Evolutionary conservation across 2,113 vertebrate species (phyloP), one percentile per base, ranked within the genome.

Genomic region (Boleophthalmus pectinirostris): DNA sequence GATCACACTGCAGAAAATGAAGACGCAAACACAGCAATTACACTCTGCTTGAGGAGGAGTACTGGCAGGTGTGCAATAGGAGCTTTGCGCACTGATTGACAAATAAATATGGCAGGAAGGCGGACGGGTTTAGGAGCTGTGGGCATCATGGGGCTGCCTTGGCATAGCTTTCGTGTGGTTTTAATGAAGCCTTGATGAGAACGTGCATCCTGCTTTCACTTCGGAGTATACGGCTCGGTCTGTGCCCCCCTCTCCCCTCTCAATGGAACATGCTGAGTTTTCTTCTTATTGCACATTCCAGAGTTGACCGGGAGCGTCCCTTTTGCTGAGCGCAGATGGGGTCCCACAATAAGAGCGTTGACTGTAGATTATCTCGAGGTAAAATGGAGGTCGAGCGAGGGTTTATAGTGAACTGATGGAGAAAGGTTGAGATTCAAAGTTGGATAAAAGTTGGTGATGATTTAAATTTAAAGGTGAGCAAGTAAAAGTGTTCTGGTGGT

Each of bases 171-270:
- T 77, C 82, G 86, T 85, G 58, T 29, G 64, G 86, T 87, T 87
- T 87, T 91, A 91, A 92, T 89, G 89, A 90, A 91, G 75, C 82
- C 81, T 87, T 79, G 54, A 88, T 74, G 86, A 88, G 84, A 88
- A 74, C 78, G 86, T 71, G 81, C 79, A 88, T 90, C 86, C 90
- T 85, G 82, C 82, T 86, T 80, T 74, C 78, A 81, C 76, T 13
- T 77, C 78, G 75, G 45, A 74, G 82, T 81, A 79, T 83, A 84
- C 56, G n/a, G 82, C 85, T 80, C 87, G 85, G 81, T 87, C 87
- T 61, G 73, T 82, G 70, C 47, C 71, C 76, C 79, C 78, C 74
- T 29, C n/a, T 10, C 74, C 77, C 77, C 74, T 46, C 70, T 72
- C 77, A 75, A 70, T 65, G 14, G 83, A 88, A 82, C 76, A 84